Conservation (phyloP, 2,113 vertebrate species). For the Syngnathoides biaculeatus region DNA sequence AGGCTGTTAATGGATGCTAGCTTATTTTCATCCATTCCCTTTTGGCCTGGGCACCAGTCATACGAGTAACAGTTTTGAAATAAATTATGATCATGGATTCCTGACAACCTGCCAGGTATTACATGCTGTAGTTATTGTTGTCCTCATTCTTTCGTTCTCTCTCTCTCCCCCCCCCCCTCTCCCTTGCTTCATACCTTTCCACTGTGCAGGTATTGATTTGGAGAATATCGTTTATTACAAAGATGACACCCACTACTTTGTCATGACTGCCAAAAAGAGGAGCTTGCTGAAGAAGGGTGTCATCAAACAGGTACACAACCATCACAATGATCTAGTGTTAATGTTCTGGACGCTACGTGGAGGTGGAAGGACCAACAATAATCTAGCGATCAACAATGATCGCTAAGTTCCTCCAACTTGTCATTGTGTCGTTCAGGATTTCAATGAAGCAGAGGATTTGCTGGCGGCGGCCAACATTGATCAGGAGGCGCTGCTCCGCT, state of each 20-base stretch:
- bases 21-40: neutral
- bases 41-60: neutral
- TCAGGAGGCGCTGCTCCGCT: constrained; percentile 69
- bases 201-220: constrained; percentile 83
- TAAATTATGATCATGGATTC: neutral
- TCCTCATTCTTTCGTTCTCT: constrained; percentile 2
- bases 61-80: too few relatives aligned
- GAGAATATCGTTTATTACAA: constrained; percentile 98
- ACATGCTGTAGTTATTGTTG: neutral
- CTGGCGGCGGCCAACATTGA: constrained; percentile 76
- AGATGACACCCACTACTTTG: constrained; percentile 94
- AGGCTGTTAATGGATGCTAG: constrained; percentile 4
- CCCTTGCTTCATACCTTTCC: neutral
- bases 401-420: constrained; percentile 10
- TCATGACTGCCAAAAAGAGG: constrained; percentile 98
- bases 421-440: constrained; percentile 68
- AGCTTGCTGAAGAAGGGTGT: constrained; percentile 87
- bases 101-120: neutral
- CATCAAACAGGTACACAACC: constrained; percentile 80
- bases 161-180: constrained; percentile 5
- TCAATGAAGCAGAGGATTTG: constrained; percentile 70
- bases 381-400: too few relatives aligned
- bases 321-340: constrained; percentile 27
- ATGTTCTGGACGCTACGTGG: constrained; percentile 13
- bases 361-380: too few relatives aligned